A percentile compares a stretch with the other conserved stretches of the same genome.
These are phyloP conservation scores for Phataginus tricuspis DNA, from an alignment of 2,797 vertebrate species.

Conservation along the genomic window DNA sequence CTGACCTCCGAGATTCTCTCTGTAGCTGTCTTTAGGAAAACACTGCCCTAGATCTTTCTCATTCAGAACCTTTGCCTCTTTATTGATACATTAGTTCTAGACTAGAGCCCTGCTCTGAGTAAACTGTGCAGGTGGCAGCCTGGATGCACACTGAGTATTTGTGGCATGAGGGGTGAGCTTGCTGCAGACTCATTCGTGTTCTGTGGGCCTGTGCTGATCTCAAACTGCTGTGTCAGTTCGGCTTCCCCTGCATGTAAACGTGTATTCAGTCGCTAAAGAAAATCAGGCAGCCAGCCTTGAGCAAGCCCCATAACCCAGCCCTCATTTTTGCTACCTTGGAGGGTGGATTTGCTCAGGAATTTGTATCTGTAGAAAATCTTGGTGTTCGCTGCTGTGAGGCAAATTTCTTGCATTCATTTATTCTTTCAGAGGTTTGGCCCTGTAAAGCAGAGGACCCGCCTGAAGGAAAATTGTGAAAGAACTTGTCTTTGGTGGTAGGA, in stretches of 20 bases:
- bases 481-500: slow-evolving; percentile 71
- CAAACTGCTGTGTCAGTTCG: slow-evolving; percentile 41
- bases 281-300: slow-evolving; percentile 43
- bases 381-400: slow-evolving; percentile 46
- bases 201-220: slow-evolving; percentile 34
- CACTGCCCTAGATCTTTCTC: not conserved
- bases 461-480: slow-evolving; percentile 70
- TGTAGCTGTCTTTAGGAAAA: not conserved
- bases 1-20: not conserved
- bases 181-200: not conserved
- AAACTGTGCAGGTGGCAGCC: not conserved
- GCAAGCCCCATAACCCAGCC: slow-evolving; percentile 37
- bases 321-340: slow-evolving; percentile 68
- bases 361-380: slow-evolving; percentile 70
- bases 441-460: slow-evolving; percentile 51
- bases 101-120: not conserved
- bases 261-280: slow-evolving; percentile 43
- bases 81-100: not conserved
- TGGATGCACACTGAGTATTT: slow-evolving; percentile 8
- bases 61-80: not conserved
- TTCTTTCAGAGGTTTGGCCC: slow-evolving; percentile 76
- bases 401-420: slow-evolving; percentile 77
- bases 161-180: slow-evolving; percentile 9
- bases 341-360: slow-evolving; percentile 62
- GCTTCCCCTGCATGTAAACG: not conserved